These are phyloP conservation scores for Helicorthomorpha holstii DNA, from an alignment of 1,140 invertebrate genomes.

Conservation along the genomic window DNA sequence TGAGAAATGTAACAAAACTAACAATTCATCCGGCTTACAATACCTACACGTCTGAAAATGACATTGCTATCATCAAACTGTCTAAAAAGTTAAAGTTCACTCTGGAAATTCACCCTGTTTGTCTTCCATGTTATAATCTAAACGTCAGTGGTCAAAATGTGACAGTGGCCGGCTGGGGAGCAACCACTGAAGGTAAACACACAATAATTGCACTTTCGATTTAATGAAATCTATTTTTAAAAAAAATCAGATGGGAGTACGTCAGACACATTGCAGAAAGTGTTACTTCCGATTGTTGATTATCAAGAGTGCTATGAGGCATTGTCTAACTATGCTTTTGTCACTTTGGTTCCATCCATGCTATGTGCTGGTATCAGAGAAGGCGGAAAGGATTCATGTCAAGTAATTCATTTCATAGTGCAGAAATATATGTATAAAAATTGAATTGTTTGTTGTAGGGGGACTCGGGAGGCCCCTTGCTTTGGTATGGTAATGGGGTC, in stretches of 20 bases:
- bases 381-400: neutral
- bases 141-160: neutral
- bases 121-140: neutral
- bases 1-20: neutral
- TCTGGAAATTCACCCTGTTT: neutral
- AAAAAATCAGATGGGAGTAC: neutral
- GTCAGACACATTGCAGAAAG: neutral
- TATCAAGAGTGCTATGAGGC: neutral
- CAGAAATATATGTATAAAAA: no score
- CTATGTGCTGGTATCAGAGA: neutral
- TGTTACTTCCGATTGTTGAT: neutral
- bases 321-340: slow-evolving; percentile 1
- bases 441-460: slow-evolving; percentile 13
- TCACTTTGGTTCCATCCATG: neutral
- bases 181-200: neutral
- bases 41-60: neutral
- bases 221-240: neutral
- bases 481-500: slow-evolving; percentile 7
- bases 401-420: no score
- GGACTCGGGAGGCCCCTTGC: slow-evolving; percentile 19
- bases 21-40: neutral
- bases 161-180: neutral
- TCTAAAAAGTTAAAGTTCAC: neutral
- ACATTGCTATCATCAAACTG: neutral
- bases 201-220: neutral